Evolutionary conservation across 2,797 vertebrate species (phyloP), one percentile per base, ranked within the genome.

Genomic region (Lithobates pipiens): DNA sequence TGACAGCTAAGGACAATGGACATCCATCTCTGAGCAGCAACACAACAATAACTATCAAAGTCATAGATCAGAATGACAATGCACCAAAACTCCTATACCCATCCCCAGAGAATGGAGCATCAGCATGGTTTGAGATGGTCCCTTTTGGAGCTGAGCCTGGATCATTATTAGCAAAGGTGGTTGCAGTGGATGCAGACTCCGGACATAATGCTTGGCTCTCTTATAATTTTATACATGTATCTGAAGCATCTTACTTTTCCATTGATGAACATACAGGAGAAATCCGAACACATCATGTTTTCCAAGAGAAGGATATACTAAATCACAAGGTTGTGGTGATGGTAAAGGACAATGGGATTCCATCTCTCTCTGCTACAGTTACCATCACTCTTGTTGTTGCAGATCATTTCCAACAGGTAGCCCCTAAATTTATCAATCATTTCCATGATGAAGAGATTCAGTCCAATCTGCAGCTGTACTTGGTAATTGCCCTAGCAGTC

Each of bases 291-390:
- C 88, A 91, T 44, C 92, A 94, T 18, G 92, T 92, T 85, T 90
- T 95, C 29, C 93, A 88, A 87, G 93, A 95, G 89, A 93, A 95
- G 94, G 94, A 95, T 90, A 89, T 88, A 13, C 90, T 94, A 44
- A 95, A 93, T 83, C 94, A 96, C 71, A 94, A 91, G 89, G 90
- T 95, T 88, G 82, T 90, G 89, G 90, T 95, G 76, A 89, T 93
- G 71, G 94, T 95, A 81, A 92, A 92, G 89, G 95, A 95, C 91
- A 94, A 94, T 81, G 95, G 94, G 23, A 88, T 92, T 69, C 92
- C 91, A 46, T 87, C 88, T 89, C 91, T 89, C 27, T 93, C 92
- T 88, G 86, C 36, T 83, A 89, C 82, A 27, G 73, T 36, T 29
- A 84, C 77, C 1, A 73, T 89, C 2, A 86, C 44, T 34, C n/a